Evolutionary conservation across 2,888 invertebrate species (phyloP), one percentile per base, ranked within the genome.

Genomic region (Drosophila formosana): DNA sequence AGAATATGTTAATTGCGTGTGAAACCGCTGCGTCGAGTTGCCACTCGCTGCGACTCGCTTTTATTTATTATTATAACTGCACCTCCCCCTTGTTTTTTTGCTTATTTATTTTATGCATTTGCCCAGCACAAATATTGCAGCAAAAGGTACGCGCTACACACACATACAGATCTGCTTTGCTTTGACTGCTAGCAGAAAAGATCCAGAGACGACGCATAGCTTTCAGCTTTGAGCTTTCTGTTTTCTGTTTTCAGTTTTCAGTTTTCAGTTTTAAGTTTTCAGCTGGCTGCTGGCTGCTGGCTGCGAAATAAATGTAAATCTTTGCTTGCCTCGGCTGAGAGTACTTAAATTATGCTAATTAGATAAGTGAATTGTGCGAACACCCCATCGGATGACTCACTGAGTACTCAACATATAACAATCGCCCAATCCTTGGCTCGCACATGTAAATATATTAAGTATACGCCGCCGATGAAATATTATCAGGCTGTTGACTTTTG

Each of bases 1-100:
- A 73, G 89, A 87, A 84, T 83, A 80, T 88, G 89, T 87, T 84
- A 84, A 84, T 89, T 89, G 87, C 78, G 83, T 88, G 83, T 80
- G 87, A 88, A 84, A 88, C 83, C 89, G 75, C 85, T 71, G 87
- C 73, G 70, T 73, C 71, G 82, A 79, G 86, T 82, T 81, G 77
- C 83, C 80, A 76, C 76, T 72, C 70, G 57, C 66, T 56, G 66
- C 64, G 62, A 72, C 73, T 75, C 68, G 64, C 68, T 72, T 72
- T 84, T 85, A 82, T 88, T 78, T 82, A 85, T 82, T 82, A 88
- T 82, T 78, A 78, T 82, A 85, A 73, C 85, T 88, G 56, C 37
- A 25, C 32, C 32, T 18, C 11, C 51, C 47, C 32, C 13, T 41
- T 9, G 50, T 23, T 51, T 51, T 39, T 41, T 49, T 34, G 13